Conservation (phyloP, 2,113 vertebrate species). For the Bubo scandiacus region DNA sequence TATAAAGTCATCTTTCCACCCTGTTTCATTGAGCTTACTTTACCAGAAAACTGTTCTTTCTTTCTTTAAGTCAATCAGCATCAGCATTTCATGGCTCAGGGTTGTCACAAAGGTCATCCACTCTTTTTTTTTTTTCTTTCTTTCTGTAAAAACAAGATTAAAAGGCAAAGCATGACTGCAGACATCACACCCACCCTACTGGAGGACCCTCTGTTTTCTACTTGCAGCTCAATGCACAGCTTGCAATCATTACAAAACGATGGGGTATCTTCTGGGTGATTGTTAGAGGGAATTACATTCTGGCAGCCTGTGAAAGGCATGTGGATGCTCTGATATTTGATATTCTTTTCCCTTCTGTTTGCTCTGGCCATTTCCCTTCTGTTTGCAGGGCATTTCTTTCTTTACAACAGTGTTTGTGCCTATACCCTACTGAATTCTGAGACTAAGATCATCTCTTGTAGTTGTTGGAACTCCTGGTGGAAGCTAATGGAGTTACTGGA, state of each 20-base stretch:
- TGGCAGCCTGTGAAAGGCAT: background rate
- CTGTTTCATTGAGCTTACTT: background rate
- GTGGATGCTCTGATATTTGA: background rate
- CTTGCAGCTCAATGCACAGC: background rate
- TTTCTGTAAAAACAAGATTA: background rate
- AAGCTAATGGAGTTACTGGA: background rate
- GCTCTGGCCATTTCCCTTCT: background rate
- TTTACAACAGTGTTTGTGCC: background rate
- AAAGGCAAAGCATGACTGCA: background rate
- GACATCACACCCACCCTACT: background rate
- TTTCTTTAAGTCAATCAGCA: background rate
- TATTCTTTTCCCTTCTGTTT: background rate
- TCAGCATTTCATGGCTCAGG: background rate
- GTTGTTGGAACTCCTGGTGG: background rate
- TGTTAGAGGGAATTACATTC: background rate
- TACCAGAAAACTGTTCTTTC: background rate
- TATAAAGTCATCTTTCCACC: background rate
- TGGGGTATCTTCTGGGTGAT: background rate
- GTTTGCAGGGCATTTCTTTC: background rate
- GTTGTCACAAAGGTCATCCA: background rate
- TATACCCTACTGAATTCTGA: background rate
- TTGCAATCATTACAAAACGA: background rate
- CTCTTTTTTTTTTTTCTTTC: no score
- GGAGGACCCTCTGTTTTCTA: background rate
- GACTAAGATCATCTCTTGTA: background rate